Base-by-base conservation (phyloP, 2,888 invertebrate species). In the Amphimallon solstitiale region DNA sequence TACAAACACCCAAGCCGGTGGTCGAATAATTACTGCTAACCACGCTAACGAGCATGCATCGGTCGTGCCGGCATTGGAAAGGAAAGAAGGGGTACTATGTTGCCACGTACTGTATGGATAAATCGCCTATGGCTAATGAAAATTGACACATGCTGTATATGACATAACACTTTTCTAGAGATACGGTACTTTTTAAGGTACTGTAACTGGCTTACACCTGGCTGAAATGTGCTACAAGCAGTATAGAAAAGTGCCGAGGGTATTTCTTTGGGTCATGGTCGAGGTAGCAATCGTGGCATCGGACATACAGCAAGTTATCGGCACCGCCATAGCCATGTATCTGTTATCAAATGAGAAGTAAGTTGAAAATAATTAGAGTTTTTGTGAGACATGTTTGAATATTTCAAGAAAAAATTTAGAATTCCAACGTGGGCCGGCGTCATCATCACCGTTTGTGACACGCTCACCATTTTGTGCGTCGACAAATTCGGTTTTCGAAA, bases 241-340 rank as follows among this genome's bases (percentile, higher is more conserved):
- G 77, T 95, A 95, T 78, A 90, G 89, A 72, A 87, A 84, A 73
- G 71, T 90, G 17, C 94, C 95, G 0, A 85, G 95, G 59, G 76
- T 93, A 48, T 82, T 93, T 67, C 83, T 95, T 40, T 95, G 95
- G 95, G 86, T 95, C 63, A 95, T 95, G 95, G 89, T 94, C 66
- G 95, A 95, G 84, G 90, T 95, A 68, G 95, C 95, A 1, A 95
- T 95, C 75, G 94, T 95, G 73, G 95, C 94, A 10, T 92, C 92
- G 43, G 94, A 95, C 79, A 95, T 94, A 91, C 95, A 95, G 82
- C 94, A 95, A 85, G 94, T 95, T 38, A 95, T 95, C 73, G 95
- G 95, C 69, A 95, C 95, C 5, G 93, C 95, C 1, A 92, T 94
- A 73, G 94, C 95, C 3, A 86, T 96, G 71, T 93, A 91, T 80